Evolutionary conservation across 2,113 vertebrate species (phyloP), one percentile per base, ranked within the genome.

Genomic region (Meles meles): DNA sequence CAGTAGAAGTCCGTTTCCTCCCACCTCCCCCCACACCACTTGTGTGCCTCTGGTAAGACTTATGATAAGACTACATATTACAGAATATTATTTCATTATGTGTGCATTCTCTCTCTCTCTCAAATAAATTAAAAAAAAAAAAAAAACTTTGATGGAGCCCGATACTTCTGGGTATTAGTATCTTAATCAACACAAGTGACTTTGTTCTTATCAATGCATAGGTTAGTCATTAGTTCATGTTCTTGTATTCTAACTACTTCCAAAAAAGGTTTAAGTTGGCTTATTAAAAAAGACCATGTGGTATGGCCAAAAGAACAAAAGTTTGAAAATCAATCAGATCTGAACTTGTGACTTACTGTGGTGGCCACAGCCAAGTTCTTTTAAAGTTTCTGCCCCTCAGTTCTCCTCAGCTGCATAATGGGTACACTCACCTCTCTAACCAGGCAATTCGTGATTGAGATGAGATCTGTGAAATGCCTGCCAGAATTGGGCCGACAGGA

Each of bases 221-320:
- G 12, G 15, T 72, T 72, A 65, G 76, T 84, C 12, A 59, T 72
- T 49, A 69, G 4, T 59, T 72, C 11, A 13, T 34, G 14, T 67
- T 85, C 5, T 87, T 95, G 49, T 9, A 86, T 42, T 69, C 47
- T 69, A 88, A 20, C 72, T 67, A 86, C 65, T 92, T 27, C n/a
- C 69, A 65, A 96, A 96, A 81, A 91, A 27, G 25, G 79, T 37
- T 94, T 39, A 80, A 55, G n/a, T 21, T 87, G 76, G 17, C 47
- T 95, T 94, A 93, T 47, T 69, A 90, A 49, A 82, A 97, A 95
- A 81, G 52, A 17, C 37, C 37, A 37, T 39, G 29, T n/a, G 65
- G 12, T 52, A 81, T 57, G 55, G 83, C 61, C 71, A 90, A 95
- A 79, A 89, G 11, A 86, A 18, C 59, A 57, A 71, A 97, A 42